Conservation (phyloP, 2,888 invertebrate species). For the Tenodera sinensis region DNA sequence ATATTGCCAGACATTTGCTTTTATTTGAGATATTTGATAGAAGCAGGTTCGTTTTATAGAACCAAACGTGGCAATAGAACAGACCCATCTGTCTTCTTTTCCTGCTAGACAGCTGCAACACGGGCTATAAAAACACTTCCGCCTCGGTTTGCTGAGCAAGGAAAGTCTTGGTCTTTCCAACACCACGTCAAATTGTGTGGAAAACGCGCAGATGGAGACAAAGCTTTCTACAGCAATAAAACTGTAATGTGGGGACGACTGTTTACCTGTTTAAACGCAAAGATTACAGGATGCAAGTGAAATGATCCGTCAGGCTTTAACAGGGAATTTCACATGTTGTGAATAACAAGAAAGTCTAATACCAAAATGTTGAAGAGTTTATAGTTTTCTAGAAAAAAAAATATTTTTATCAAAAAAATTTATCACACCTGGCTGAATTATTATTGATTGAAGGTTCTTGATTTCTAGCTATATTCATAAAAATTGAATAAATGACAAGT, state of each 20-base stretch:
- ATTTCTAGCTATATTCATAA: too few species aligned
- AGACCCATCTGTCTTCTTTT: not conserved
- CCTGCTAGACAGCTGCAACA: not conserved
- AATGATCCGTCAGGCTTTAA: too few species aligned
- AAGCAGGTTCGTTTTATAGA: not conserved
- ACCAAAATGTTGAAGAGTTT: too few species aligned
- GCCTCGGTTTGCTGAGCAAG: not conserved
- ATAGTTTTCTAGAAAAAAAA: too few species aligned
- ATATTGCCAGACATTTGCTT: not conserved
- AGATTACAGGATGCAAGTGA: too few species aligned
- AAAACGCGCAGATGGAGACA: not conserved
- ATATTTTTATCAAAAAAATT: too few species aligned
- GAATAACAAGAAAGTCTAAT: too few species aligned
- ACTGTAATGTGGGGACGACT: too few species aligned
- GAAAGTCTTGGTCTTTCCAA: not conserved
- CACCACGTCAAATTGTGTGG: not conserved
- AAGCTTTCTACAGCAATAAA: not conserved
- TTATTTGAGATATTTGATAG: not conserved
- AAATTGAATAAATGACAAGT: too few species aligned
- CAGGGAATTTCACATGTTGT: too few species aligned
- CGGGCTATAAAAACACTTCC: not conserved
- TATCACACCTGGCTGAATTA: too few species aligned
- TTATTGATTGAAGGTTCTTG: too few species aligned
- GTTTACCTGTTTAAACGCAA: not conserved
- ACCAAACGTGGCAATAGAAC: not conserved